Conservation (phyloP, 2,888 invertebrate species). For the Cheilosia urbana region DNA sequence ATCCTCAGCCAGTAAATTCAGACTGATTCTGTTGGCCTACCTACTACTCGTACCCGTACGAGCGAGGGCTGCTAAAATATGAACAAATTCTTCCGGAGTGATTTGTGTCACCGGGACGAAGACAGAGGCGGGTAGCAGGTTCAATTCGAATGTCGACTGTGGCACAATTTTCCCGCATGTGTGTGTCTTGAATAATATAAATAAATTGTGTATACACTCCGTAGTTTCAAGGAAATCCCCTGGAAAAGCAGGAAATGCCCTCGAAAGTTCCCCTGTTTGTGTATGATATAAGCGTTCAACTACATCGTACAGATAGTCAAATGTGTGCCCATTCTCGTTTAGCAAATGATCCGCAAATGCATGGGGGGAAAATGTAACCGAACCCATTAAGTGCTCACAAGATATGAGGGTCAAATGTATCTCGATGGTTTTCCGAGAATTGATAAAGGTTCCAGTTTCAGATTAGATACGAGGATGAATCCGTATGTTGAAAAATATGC, state of each 20-base stretch:
- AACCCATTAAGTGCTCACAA: constrained; percentile 20
- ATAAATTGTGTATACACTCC: constrained; percentile 5
- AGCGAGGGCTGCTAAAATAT: constrained; percentile 2
- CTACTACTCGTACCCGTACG: too few species aligned
- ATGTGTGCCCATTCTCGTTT: constrained; percentile 1
- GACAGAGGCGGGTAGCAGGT: neutral
- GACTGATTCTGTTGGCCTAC: neutral
- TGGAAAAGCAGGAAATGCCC: constrained; percentile 52
- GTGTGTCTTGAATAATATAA: constrained; percentile 50
- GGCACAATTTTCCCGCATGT: neutral
- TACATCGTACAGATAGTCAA: neutral
- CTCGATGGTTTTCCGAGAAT: constrained; percentile 46
- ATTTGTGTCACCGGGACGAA: constrained; percentile 13
- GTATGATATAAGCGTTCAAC: neutral
- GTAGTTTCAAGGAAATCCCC: constrained; percentile 31
- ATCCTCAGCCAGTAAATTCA: neutral
- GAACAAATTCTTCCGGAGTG: constrained; percentile 29
- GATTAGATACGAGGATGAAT: constrained; percentile 35
- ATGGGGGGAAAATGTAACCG: neutral
- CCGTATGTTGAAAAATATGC: neutral
- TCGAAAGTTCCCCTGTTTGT: neutral
- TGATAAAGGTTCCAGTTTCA: constrained; percentile 39
- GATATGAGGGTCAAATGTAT: constrained; percentile 54
- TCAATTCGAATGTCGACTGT: constrained; percentile 3
- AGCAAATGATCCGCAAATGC: neutral